Evolutionary conservation across 1,140 invertebrate species (phyloP), one percentile per base, ranked within the genome.

Genomic region (Drosophila lacteicornis): DNA sequence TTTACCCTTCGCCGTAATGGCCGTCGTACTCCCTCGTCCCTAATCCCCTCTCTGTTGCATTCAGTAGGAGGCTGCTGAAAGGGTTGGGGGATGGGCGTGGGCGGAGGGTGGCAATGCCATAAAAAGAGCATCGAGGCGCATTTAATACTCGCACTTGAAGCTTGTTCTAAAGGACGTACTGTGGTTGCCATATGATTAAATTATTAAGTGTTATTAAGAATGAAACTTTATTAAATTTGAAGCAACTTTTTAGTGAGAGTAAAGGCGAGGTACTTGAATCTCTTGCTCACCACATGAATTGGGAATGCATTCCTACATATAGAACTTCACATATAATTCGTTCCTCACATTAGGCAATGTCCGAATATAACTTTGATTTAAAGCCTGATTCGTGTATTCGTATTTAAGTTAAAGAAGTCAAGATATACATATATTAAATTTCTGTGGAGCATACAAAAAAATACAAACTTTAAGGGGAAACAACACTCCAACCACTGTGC

Each of bases 101-200:
- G 13, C 33, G 2, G 50, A 22, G 9, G 45, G 11, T 7, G 42
- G 42, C 15, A 57, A n/a, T 49, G 49, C 57, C 71, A 75, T 49
- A 30, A 75, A 69, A 68, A 69, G 75, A 77, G 62, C 75, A 62
- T 73, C 53, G 58, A 82, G 53, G 57, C 82, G 46, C 79, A 87
- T 86, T 87, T 82, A 79, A 79, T 82, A 78, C 70, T 66, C 66
- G 62, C 65, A 82, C 75, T 79, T 63, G 45, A 79, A 79, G 65
- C 51, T 75, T 66, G 68, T 45, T 79, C 38, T 60, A 49, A 59
- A 57, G 53, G 57, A 59, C 13, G 63, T 63, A 84, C 82, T 19
- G 59, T 85, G 66, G 82, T 42, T 46, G 22, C 4, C 7, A 3
- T 11, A 4, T 9, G 12, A 55, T 55, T 15, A 15, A 22, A 38